A percentile compares a stretch with the other conserved stretches of the same genome.
These are phyloP conservation scores for Gonocerus acuteangulatus DNA, from an alignment of 2,888 invertebrate species.

Conservation along the genomic window DNA sequence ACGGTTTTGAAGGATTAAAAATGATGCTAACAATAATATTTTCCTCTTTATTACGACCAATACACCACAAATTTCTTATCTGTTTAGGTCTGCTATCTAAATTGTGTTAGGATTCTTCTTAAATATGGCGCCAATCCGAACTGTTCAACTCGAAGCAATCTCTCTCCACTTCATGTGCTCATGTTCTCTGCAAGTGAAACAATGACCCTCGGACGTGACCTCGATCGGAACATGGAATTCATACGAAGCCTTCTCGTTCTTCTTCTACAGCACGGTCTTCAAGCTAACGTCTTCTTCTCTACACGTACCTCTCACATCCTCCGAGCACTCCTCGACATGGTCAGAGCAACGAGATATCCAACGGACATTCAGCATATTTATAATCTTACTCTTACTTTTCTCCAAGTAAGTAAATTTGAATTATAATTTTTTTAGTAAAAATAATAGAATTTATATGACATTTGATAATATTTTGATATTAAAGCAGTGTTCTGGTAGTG, in stretches of 20 bases:
- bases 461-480: neutral
- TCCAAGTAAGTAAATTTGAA: slow-evolving; percentile 49
- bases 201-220: slow-evolving; percentile 59
- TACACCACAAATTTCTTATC: too few species aligned
- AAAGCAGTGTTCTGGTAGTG: too few species aligned
- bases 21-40: too few species aligned
- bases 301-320: slow-evolving; percentile 61
- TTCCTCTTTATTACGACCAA: too few species aligned
- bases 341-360: slow-evolving; percentile 58
- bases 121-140: slow-evolving; percentile 66
- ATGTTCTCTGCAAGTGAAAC: slow-evolving; percentile 64
- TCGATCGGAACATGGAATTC: slow-evolving; percentile 60
- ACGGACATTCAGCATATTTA: slow-evolving; percentile 62
- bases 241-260: slow-evolving; percentile 59
- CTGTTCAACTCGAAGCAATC: slow-evolving; percentile 58
- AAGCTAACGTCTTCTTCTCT: slow-evolving; percentile 53
- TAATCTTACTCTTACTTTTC: slow-evolving; percentile 59
- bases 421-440: neutral
- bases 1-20: too few species aligned
- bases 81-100: slow-evolving; percentile 62
- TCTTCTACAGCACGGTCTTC: slow-evolving; percentile 58
- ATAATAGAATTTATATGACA: neutral
- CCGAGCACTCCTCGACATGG: slow-evolving; percentile 61
- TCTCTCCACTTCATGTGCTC: slow-evolving; percentile 62
- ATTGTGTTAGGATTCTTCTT: slow-evolving; percentile 60